Evolutionary conservation across 2,113 vertebrate genomes (phyloP).

Genomic region (Tylochromis polylepis): DNA sequence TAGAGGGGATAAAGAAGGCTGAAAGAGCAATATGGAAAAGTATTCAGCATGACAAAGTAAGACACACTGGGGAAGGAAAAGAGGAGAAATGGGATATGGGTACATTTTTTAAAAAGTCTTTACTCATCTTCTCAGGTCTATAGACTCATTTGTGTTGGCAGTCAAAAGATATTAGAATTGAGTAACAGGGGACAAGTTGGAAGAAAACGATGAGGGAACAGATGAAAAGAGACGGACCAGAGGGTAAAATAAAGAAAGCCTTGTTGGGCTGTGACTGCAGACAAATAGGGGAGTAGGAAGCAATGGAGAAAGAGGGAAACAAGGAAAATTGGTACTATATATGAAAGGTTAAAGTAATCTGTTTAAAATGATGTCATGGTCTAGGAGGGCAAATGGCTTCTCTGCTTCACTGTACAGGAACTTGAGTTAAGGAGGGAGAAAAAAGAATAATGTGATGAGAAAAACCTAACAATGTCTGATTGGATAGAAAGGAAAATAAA

Average conservation of each 20-base stretch:
- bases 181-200: not conserved
- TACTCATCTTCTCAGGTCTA: not conserved
- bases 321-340: not conserved
- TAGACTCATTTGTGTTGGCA: not conserved
- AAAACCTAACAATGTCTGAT: not conserved
- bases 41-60: constrained; percentile 9
- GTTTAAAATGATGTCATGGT: not conserved
- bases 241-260: not conserved
- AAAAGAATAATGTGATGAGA: not conserved
- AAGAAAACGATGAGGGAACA: not conserved
- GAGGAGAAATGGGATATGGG: not conserved
- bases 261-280: not conserved
- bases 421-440: not conserved
- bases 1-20: not conserved
- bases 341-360: not conserved
- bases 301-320: not conserved
- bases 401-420: not conserved
- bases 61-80: not conserved
- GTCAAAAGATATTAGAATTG: not conserved
- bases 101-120: not conserved
- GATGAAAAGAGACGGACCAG: not conserved
- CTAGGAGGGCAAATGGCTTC: not conserved
- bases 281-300: not conserved
- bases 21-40: not conserved
- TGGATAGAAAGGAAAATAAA: not conserved